These are phyloP conservation scores for Lasaia peninsularis DNA, from an alignment of 1,140 invertebrate genomes.

Conservation along the genomic window DNA sequence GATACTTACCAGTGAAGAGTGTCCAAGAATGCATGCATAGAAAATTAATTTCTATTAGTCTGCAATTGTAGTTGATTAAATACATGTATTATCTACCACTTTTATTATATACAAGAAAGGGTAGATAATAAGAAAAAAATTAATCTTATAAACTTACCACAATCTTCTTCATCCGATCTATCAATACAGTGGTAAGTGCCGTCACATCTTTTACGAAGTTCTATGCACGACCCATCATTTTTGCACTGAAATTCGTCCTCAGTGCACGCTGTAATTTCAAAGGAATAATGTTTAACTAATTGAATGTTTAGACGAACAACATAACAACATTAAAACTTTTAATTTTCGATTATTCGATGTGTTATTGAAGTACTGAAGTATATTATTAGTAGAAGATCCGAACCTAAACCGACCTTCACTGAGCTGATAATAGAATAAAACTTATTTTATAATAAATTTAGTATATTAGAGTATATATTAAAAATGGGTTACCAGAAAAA, in stretches of 20 bases:
- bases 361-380: too few relatives aligned
- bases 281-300: background rate
- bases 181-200: slow-evolving; percentile 84
- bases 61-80: too few relatives aligned
- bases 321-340: background rate
- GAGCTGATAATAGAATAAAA: too few relatives aligned
- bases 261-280: slow-evolving; percentile 45
- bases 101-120: background rate
- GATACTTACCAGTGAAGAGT: slow-evolving; percentile 55
- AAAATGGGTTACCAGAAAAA: too few relatives aligned
- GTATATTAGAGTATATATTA: too few relatives aligned
- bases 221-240: slow-evolving; percentile 80
- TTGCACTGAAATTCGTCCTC: slow-evolving; percentile 55
- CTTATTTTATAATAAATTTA: too few relatives aligned
- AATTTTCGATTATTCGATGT: too few relatives aligned
- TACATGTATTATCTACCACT: background rate
- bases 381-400: too few relatives aligned
- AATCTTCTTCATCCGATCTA: slow-evolving; percentile 84
- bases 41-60: slow-evolving; percentile 12
- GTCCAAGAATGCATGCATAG: slow-evolving; percentile 34
- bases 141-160: slow-evolving; percentile 48
- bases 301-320: background rate
- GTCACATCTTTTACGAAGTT: slow-evolving; percentile 83
- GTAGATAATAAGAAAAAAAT: background rate
- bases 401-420: too few relatives aligned